Conservation (phyloP, 2,113 vertebrate genomes). For the Panthera tigris region DNA sequence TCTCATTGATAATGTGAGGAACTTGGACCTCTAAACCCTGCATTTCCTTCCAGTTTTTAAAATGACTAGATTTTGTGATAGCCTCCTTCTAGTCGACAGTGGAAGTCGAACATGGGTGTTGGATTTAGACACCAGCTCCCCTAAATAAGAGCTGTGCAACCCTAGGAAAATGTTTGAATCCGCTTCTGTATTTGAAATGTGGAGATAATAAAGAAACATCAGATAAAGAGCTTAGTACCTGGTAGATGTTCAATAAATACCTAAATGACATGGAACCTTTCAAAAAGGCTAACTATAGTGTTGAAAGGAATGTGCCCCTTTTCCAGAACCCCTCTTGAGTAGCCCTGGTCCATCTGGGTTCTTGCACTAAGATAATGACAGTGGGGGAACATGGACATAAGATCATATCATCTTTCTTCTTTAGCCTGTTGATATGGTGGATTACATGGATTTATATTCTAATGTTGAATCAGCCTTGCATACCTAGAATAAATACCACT, state of each 20-base stretch:
- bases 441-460: background rate
- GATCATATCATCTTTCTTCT: background rate
- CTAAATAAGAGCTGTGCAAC: background rate
- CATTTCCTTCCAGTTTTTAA: background rate
- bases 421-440: background rate
- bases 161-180: background rate
- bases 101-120: background rate
- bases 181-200: conserved; percentile 8
- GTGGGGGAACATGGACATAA: background rate
- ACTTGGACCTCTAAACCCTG: background rate
- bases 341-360: background rate
- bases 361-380: background rate
- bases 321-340: background rate
- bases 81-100: background rate
- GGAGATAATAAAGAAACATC: background rate
- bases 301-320: background rate
- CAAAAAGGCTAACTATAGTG: background rate
- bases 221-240: background rate
- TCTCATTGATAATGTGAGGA: background rate
- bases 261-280: background rate
- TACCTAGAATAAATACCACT: background rate
- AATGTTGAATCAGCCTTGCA: background rate
- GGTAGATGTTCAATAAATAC: background rate
- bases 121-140: background rate
- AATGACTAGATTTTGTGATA: background rate